Evolutionary conservation across 2,797 vertebrate species (phyloP), one percentile per base, ranked within the genome.

Genomic region (Allobates femoralis): DNA sequence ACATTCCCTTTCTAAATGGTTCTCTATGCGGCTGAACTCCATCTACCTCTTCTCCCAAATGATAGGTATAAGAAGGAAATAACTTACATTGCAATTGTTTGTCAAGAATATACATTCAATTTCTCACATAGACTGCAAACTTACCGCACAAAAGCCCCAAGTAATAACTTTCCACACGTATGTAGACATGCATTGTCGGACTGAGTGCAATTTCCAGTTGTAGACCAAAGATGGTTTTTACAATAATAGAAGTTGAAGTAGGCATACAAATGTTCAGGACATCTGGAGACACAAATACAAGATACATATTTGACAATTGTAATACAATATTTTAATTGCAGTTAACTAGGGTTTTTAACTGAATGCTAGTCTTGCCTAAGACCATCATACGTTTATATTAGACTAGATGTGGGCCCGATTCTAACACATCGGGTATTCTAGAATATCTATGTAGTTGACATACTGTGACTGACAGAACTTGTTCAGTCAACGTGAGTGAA

Each of bases 131-230:
- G 26, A 74, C 23, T 26, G 26, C 10, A 67, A 74, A 86, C 94
- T 94, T 91, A 94, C 93, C 93, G 82, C 93, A 92, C 5, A 89
- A 91, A 26, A 0, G 88, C 73, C 89, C 93, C 77, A 90, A 90
- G 14, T 91, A 94, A 21, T 86, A 86, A 53, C 90, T 83, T 74
- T 90, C 81, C 0, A 93, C 84, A 66, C 66, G 89, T 85, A 94
- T 86, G 80, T 92, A 93, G 74, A 93, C 87, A 66, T 94, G 93
- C 93, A 94, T 93, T 53, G 90, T 26, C 37, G 93, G 93, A 67
- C 90, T 89, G 60, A 93, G 84, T 83, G 93, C 92, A 41, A 92
- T 89, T 83, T n/a, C 91, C 85, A 94, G 82, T 51, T n/a, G 73
- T 79, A 94, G 82, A 78, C 93, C 91, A 85, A 84, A 32, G 60